phyloP scores from a whole-genome alignment of 2,113 vertebrate genomes.

The human (Homo sapiens) region DNA sequence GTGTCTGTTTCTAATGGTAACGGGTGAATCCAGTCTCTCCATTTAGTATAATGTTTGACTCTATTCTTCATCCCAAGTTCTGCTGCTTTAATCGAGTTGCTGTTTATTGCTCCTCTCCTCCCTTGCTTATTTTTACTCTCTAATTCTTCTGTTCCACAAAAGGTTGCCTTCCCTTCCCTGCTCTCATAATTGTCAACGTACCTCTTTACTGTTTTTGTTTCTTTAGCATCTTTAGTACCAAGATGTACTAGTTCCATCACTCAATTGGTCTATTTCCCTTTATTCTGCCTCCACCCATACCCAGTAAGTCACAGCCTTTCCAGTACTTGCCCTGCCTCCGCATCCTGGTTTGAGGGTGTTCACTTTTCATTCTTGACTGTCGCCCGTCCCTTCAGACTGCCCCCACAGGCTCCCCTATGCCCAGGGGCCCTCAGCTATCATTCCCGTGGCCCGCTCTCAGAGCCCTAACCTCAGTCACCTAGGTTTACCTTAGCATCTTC shows the following conservation, averaged over 20 bases:
- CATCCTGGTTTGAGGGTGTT: not conserved
- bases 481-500: accelerated
- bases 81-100: not conserved
- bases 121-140: not conserved
- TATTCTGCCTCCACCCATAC: not conserved
- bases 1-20: not conserved
- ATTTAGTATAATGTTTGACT: too few species aligned
- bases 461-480: not conserved
- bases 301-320: too few species aligned
- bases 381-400: accelerated
- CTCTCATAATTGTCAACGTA: not conserved
- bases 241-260: not conserved
- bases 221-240: too few species aligned
- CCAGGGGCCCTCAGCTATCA: too few species aligned
- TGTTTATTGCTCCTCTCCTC: not conserved
- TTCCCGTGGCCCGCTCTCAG: not conserved
- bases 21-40: not conserved
- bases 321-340: not conserved
- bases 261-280: too few species aligned
- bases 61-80: not conserved
- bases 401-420: not conserved
- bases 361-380: too few species aligned
- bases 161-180: not conserved
- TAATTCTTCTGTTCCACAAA: not conserved
- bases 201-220: not conserved